Evolutionary conservation across 2,113 vertebrate genomes (phyloP).

Genomic region (Stictonetta naevosa): DNA sequence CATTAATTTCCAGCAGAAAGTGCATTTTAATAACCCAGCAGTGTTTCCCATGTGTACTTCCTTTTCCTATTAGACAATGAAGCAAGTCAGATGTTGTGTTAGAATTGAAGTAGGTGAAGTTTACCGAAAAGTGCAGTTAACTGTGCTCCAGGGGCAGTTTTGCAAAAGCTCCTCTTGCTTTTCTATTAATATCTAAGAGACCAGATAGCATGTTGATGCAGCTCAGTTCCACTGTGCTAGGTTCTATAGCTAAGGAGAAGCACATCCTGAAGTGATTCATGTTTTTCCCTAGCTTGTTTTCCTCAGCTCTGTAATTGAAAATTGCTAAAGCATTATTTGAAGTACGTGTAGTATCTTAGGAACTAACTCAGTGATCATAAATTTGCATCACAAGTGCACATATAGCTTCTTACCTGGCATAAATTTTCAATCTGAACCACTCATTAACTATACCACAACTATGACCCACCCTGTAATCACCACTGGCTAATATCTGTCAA

Average conservation of each 20-base stretch:
- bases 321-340: slow-evolving; percentile 41
- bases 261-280: slow-evolving; percentile 12
- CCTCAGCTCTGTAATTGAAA: slow-evolving; percentile 43
- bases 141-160: background rate
- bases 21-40: background rate
- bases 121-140: background rate
- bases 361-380: slow-evolving; percentile 43
- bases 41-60: background rate
- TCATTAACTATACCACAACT: slow-evolving; percentile 45
- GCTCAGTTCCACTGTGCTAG: background rate
- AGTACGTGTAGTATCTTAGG: slow-evolving; percentile 40
- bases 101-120: background rate
- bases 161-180: background rate
- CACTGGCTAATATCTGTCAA: slow-evolving; percentile 7
- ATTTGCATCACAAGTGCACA: slow-evolving; percentile 58
- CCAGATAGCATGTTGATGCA: background rate
- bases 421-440: slow-evolving; percentile 20
- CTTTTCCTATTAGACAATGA: background rate
- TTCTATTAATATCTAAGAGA: background rate
- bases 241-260: background rate
- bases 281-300: background rate
- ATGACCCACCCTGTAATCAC: slow-evolving; percentile 23
- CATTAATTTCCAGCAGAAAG: background rate
- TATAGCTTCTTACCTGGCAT: background rate
- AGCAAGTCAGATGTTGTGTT: background rate